These are phyloP conservation scores for Aphaenogaster floridana DNA, from an alignment of 1,140 invertebrate species.

Conservation along the genomic window DNA sequence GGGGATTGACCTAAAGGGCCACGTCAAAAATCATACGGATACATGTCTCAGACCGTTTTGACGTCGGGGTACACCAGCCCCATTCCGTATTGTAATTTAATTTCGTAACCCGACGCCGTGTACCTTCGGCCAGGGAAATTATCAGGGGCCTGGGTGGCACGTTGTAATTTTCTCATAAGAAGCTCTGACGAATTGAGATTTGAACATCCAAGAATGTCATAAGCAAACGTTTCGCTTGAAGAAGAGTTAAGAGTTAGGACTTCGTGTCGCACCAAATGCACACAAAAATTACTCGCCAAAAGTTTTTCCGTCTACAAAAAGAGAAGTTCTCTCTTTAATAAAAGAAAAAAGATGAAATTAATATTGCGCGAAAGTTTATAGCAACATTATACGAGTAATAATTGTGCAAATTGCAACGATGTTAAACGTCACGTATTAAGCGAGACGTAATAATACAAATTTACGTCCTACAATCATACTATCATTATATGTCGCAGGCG, in stretches of 20 bases:
- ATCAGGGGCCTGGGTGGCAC: conserved; percentile 59
- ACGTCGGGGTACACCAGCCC: conserved; percentile 48
- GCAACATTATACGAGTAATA: neutral
- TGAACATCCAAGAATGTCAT: neutral
- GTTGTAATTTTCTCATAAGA: conserved; percentile 67
- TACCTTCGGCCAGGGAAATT: conserved; percentile 69
- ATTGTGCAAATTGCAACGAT: neutral
- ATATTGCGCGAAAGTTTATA: conserved; percentile 15
- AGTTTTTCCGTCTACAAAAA: neutral
- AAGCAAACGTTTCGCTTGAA: neutral
- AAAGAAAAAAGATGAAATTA: neutral
- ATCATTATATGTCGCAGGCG: neutral
- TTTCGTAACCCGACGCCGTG: conserved; percentile 81
- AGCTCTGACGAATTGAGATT: conserved; percentile 24
- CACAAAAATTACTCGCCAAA: neutral
- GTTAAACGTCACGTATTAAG: neutral
- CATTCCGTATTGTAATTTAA: conserved; percentile 82
- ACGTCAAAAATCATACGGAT: conserved; percentile 64
- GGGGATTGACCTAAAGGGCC: conserved; percentile 56
- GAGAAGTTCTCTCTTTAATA: neutral
- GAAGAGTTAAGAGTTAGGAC: neutral
- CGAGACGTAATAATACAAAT: conserved; percentile 32
- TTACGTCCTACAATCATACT: conserved; percentile 11
- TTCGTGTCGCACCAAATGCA: neutral
- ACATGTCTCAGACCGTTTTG: conserved; percentile 30